phyloP scores from a whole-genome alignment of 2,888 invertebrate genomes.

The Eilema caniola region DNA sequence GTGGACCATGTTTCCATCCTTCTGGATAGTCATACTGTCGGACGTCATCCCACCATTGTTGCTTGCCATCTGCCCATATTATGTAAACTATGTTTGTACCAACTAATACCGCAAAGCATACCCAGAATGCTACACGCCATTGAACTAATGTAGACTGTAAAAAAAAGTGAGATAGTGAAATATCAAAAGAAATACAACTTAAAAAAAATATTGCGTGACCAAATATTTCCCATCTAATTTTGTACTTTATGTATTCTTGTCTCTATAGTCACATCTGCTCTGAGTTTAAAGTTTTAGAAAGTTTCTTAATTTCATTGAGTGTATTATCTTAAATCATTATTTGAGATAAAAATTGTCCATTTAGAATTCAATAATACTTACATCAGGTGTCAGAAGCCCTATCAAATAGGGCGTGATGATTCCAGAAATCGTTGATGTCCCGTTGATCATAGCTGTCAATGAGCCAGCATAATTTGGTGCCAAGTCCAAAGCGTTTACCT shows the following conservation, averaged over 20 bases:
- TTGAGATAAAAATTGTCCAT: background rate
- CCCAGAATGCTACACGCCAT: conserved; percentile 92
- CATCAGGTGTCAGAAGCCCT: conserved; percentile 88
- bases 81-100: conserved; percentile 89
- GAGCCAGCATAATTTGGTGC: conserved; percentile 89
- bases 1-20: conserved; percentile 76
- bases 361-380: conserved; percentile 62
- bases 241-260: too few relatives aligned
- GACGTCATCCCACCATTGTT: conserved; percentile 91
- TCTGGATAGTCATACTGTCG: conserved; percentile 81
- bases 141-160: conserved; percentile 87
- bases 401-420: conserved; percentile 89
- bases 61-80: conserved; percentile 90
- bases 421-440: conserved; percentile 88
- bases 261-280: too few relatives aligned
- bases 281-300: background rate
- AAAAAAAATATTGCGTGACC: too few relatives aligned
- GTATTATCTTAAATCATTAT: background rate
- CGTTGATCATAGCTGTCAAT: conserved; percentile 89
- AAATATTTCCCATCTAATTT: too few relatives aligned
- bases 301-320: background rate
- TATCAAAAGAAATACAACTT: too few relatives aligned
- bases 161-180: too few relatives aligned
- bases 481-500: conserved; percentile 89
- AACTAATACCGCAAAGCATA: conserved; percentile 89